phyloP scores from a whole-genome alignment of 1,140 invertebrate species.

The Zeugodacus cucurbitae region DNA sequence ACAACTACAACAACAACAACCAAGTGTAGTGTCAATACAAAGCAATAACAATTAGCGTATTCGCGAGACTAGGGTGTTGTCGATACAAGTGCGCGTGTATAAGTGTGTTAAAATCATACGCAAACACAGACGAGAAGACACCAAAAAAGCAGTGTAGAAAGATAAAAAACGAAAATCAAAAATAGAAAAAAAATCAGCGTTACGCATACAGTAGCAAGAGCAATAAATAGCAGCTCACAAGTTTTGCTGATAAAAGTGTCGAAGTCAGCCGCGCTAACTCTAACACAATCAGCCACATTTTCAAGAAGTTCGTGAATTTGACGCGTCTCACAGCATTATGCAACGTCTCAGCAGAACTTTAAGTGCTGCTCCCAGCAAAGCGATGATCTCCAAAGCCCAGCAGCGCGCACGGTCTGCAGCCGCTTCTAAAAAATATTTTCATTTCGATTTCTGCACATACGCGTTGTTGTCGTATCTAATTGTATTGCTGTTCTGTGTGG shows the following conservation, averaged over 20 bases:
- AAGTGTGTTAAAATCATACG: conserved; percentile 10
- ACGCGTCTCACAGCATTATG: not conserved
- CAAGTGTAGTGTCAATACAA: not conserved
- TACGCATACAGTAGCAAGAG: not conserved
- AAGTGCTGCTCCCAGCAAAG: not conserved
- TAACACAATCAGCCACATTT: not conserved
- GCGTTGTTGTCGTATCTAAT: not conserved
- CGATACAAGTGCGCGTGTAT: not conserved
- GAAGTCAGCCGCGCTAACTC: not conserved
- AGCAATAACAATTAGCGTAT: conserved; percentile 16
- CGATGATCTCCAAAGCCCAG: not conserved
- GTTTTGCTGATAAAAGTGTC: not conserved
- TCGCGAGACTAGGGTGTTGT: not conserved
- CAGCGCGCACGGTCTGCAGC: not conserved
- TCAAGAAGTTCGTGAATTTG: not conserved
- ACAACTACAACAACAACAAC: not conserved
- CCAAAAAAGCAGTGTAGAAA: not conserved
- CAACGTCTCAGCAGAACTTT: not conserved
- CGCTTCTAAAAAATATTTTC: not conserved
- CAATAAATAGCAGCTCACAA: not conserved
- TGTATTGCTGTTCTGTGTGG: not conserved
- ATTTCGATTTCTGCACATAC: not conserved
- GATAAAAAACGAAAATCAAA: not conserved
- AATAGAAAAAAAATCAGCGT: not conserved
- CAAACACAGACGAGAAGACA: not conserved